Conservation (phyloP, 1,140 invertebrate genomes). For the Aradophagus sp. region DNA sequence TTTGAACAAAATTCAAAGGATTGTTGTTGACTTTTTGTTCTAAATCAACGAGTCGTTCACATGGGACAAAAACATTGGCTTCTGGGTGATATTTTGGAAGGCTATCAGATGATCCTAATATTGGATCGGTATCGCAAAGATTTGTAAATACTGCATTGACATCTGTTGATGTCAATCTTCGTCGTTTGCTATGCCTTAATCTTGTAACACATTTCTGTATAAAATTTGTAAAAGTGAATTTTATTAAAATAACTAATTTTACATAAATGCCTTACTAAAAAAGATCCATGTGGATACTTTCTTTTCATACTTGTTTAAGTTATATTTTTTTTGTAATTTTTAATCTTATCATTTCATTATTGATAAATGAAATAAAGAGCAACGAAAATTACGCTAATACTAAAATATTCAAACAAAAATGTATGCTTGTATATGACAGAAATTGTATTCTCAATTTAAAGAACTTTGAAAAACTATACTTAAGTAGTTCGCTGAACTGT, state of each 20-base stretch:
- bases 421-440: too few relatives aligned
- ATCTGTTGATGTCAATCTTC: conserved; percentile 66
- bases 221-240: neutral
- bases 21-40: conserved; percentile 63
- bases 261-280: neutral
- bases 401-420: too few relatives aligned
- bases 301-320: too few relatives aligned
- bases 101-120: conserved; percentile 67
- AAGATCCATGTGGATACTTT: too few relatives aligned
- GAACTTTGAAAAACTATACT: too few relatives aligned
- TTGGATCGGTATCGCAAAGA: conserved; percentile 69
- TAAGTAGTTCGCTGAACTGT: too few relatives aligned
- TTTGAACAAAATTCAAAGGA: conserved; percentile 64
- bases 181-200: conserved; percentile 69
- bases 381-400: too few relatives aligned
- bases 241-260: conserved; percentile 1
- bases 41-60: conserved; percentile 67
- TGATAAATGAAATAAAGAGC: too few relatives aligned
- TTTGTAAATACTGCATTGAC: conserved; percentile 71
- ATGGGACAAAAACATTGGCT: conserved; percentile 70
- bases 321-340: too few relatives aligned
- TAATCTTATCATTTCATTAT: too few relatives aligned
- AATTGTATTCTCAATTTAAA: too few relatives aligned
- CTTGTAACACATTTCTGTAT: conserved; percentile 72
- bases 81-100: conserved; percentile 69